phyloP scores from a whole-genome alignment of 2,888 invertebrate species.

The Bugulina stolonifera region DNA sequence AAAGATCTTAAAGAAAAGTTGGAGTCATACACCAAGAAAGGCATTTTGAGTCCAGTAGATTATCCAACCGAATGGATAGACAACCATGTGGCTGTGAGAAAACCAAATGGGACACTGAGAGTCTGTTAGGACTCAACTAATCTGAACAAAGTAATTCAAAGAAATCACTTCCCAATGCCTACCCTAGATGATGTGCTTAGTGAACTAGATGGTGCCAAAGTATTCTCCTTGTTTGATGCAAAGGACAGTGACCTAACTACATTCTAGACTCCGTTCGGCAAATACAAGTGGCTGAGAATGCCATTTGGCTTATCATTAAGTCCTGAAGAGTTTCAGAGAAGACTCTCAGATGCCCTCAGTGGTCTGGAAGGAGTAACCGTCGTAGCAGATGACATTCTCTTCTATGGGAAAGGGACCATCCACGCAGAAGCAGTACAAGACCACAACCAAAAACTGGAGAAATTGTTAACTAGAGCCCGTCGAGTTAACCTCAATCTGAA shows the following conservation, averaged over 20 bases:
- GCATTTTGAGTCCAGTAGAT: neutral
- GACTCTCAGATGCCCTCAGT: neutral
- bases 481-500: slow-evolving; percentile 15
- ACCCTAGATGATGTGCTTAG: slow-evolving; percentile 8
- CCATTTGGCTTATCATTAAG: neutral
- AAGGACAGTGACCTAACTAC: slow-evolving; percentile 27
- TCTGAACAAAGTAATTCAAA: slow-evolving; percentile 13
- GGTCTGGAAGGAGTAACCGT: neutral
- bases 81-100: neutral
- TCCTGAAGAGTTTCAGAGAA: neutral
- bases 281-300: neutral
- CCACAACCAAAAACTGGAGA: slow-evolving; percentile 10
- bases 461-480: neutral
- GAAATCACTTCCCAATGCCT: neutral
- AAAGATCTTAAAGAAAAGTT: neutral
- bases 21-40: slow-evolving; percentile 5
- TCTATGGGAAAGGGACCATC: slow-evolving; percentile 11
- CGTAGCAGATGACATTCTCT: slow-evolving; percentile 9
- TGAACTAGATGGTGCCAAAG: slow-evolving; percentile 24
- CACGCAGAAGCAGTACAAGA: neutral
- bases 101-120: slow-evolving; percentile 17
- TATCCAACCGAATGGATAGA: slow-evolving; percentile 11
- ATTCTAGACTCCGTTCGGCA: slow-evolving; percentile 8
- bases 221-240: slow-evolving; percentile 28
- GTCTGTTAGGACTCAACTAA: neutral